Conservation (phyloP, 2,113 vertebrate species). For the Nothocercus nigrocapillus region DNA sequence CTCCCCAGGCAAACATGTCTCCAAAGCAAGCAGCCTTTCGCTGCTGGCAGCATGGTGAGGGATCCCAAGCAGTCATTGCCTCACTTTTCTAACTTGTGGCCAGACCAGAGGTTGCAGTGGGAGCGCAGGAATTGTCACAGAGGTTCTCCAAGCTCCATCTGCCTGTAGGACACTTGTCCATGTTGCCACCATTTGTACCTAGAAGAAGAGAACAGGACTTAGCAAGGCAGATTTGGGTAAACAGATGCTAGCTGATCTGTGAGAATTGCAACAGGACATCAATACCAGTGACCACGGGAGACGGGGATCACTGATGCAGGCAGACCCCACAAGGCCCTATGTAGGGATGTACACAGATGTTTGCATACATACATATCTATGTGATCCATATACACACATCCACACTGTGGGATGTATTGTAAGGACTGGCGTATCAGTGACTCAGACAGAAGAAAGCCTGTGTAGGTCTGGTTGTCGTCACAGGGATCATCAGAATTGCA, state of each 20-base stretch:
- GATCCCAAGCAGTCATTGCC: not conserved
- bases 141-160: no score
- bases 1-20: not conserved
- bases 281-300: not conserved
- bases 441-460: not conserved
- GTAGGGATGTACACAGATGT: not conserved
- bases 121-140: not conserved
- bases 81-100: not conserved
- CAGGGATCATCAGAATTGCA: not conserved
- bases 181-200: no score
- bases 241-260: not conserved
- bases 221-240: not conserved
- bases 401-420: not conserved
- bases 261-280: not conserved
- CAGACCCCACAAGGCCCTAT: not conserved
- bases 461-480: accelerated
- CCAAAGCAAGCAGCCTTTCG: not conserved
- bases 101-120: not conserved
- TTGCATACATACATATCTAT: not conserved
- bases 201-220: not conserved
- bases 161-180: not conserved
- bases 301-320: no score
- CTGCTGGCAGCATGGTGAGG: no score
- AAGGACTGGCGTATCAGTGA: accelerated
- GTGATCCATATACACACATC: not conserved